Evolutionary conservation across 1,140 invertebrate genomes (phyloP).

Genomic region (Eciton burchellii): DNA sequence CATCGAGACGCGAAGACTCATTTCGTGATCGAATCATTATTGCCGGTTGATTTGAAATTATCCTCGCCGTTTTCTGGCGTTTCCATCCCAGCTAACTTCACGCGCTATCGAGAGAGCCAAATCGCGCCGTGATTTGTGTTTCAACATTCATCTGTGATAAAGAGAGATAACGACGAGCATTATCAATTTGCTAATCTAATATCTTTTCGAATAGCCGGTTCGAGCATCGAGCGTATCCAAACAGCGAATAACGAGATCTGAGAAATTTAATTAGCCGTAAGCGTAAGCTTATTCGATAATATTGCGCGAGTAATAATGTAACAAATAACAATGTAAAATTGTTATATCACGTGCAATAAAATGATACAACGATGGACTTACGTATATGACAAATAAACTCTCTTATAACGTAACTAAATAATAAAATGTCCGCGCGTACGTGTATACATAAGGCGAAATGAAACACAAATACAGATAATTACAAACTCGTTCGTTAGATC

Average conservation of each 20-base stretch:
- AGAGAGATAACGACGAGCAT: not conserved
- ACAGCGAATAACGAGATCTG: not conserved
- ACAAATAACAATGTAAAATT: not conserved
- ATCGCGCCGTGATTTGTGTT: not conserved
- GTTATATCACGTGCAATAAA: not conserved
- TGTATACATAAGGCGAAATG: not conserved
- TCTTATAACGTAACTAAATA: not conserved
- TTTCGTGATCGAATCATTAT: not conserved
- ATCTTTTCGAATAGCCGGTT: not conserved
- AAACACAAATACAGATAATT: not conserved
- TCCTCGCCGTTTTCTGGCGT: not conserved
- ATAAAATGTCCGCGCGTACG: too few species aligned
- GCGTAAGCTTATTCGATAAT: not conserved
- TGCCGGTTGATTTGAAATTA: not conserved
- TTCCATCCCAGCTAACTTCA: not conserved
- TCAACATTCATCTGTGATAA: not conserved
- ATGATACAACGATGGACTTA: not conserved
- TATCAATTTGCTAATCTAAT: not conserved
- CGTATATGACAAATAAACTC: not conserved
- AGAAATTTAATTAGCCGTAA: not conserved
- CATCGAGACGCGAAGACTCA: not conserved
- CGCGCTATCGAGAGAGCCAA: not conserved
- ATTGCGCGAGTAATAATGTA: not conserved
- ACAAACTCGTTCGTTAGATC: not conserved
- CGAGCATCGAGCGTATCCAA: not conserved